Evolutionary conservation across 2,113 vertebrate genomes (phyloP).

Genomic region (Toxostoma redivivum): DNA sequence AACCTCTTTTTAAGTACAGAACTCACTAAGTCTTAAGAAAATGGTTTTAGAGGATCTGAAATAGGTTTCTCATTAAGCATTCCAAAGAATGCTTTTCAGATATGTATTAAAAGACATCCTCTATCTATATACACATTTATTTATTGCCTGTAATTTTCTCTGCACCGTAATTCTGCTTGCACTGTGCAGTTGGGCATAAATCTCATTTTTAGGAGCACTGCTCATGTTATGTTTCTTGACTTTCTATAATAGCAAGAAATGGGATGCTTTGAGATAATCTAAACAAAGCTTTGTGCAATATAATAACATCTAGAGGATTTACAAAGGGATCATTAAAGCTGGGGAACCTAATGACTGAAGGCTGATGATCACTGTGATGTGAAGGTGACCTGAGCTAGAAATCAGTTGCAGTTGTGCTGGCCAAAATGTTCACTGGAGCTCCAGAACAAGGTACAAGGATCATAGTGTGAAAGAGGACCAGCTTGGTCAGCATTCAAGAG

Average conservation of each 20-base stretch:
- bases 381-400: background rate
- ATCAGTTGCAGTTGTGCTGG: background rate
- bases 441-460: background rate
- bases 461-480: background rate
- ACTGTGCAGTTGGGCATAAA: conserved; percentile 19
- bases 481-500: background rate
- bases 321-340: background rate
- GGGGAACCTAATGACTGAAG: background rate
- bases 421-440: background rate
- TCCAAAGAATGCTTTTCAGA: conserved; percentile 34
- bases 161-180: conserved; percentile 21
- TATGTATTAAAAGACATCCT: background rate
- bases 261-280: background rate
- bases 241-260: conserved; percentile 16
- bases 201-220: conserved; percentile 40
- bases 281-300: background rate
- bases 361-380: background rate
- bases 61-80: conserved; percentile 32
- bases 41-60: background rate
- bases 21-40: background rate
- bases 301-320: background rate
- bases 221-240: conserved; percentile 24
- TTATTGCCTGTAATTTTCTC: conserved; percentile 48
- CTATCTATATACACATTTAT: background rate
- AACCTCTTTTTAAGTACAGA: background rate